Evolutionary conservation across 37 sponge, comb jelly and placozoan species (phyloP), one percentile per base, ranked within the genome.

Genomic region (Bolinopsis microptera): DNA sequence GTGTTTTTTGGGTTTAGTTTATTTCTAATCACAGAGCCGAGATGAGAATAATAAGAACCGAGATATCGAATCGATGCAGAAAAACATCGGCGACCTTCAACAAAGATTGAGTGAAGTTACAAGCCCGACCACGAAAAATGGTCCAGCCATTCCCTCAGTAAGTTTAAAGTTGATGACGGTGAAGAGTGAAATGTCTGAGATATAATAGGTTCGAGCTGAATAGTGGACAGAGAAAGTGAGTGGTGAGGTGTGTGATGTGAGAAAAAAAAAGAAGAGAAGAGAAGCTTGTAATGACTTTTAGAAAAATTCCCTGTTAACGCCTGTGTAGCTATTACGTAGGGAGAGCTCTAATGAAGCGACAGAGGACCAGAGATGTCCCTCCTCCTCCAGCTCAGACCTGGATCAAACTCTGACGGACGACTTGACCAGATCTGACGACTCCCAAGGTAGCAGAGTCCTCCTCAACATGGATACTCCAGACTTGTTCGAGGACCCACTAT

Each of bases 381-480:
- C 61, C 5, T 48, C 80, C 35, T 32, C 80, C 35, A 32, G 33
- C 37, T 77, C 80, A 1, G 80, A 77, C 37, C 36, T 77, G 80
- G 80, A 77, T 32, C 80, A 77, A 27, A 77, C 80, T 32, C 80
- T 77, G 35, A 77, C 80, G 1, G 80, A 77, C 18, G 80, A 27
- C 9, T 34, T 77, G 35, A 30, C 75, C 5, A 28, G 31, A 72
- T 86, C 90, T 22, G 90, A 86, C 2, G 90, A 38, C 18, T 23
- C 32, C 1, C 26, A 40, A 48, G 61, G 90, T 1, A 41, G 25
- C 39, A 34, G 48, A 22, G 34, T 48, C 36, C 61, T 86, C 30
- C 32, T 86, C 61, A 38, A 40, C 90, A 77, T 77, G 80, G 80
- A 77, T 16, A 86, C 90, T 40, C 90, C 90, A 24, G 90, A 86